Evolutionary conservation across 64 coral and sea anemone genomes (phyloP), one percentile per base, ranked within the genome.

Genomic region (Acropora tenuis): DNA sequence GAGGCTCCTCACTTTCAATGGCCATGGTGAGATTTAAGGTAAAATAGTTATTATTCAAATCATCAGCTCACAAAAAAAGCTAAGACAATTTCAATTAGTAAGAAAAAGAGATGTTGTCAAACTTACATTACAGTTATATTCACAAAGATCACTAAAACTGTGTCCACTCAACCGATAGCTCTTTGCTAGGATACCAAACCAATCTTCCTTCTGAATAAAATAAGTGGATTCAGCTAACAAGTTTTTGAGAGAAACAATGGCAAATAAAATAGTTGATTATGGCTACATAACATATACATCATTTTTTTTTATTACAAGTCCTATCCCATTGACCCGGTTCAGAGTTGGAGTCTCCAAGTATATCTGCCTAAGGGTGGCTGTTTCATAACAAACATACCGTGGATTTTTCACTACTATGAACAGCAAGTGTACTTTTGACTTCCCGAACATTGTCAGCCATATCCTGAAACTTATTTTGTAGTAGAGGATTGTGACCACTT

Each of bases 101-200:
- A 30, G 30, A 30, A 30, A 30, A 30, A 30, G 30, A 30, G 30
- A 9, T 66, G 18, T 71, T 40, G 68, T 74, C 6, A 30, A 57
- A 85, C 87, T 93, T 73, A 98, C 97, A 71, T 83, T 82, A 46
- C 69, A 85, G 73, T 98, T 98, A 76, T 95, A 88, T 71, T 98
- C 94, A 65, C 97, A 98, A 47, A 98, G 88, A 46, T 98, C 97
- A 73, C 82, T 50, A 75, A 93, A 98, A 15, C 85, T 74, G 1
- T 87, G 88, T 41, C 97, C 97, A 47, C 83, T 98, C 17, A 98
- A 78, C 41, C 87, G 94, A 82, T 98, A 98, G 50, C 94, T 95
- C 52, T 84, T 83, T 3, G 97, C 97, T 13, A 98, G 84, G 44
- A 93, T n/a, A 43, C 80, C 44, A 49, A 96, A 96, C 86, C 87